Evolutionary conservation across 2,113 vertebrate genomes (phyloP).

Genomic region (Aegithalos caudatus): DNA sequence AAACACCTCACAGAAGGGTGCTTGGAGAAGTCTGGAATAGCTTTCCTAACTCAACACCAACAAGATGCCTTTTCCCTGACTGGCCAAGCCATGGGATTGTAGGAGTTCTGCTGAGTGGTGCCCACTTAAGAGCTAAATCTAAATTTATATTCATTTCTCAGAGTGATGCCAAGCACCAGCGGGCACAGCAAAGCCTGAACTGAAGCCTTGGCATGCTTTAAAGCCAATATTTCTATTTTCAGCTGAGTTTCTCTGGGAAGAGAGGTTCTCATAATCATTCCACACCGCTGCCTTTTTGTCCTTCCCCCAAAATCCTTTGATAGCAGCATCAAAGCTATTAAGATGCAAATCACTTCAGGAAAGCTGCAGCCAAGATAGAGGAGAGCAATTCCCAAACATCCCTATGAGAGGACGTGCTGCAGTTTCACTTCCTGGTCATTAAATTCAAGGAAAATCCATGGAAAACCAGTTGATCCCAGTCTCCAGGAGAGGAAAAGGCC

Average conservation of each 20-base stretch:
- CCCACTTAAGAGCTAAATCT: not conserved
- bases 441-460: not conserved
- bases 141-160: not conserved
- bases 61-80: not conserved
- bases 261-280: not conserved
- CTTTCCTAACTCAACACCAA: not conserved
- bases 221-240: not conserved
- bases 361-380: not conserved
- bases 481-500: not conserved
- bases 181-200: not conserved
- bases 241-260: not conserved
- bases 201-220: not conserved
- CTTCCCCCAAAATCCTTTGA: not conserved
- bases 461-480: fast-evolving
- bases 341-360: not conserved
- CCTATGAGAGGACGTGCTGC: fast-evolving
- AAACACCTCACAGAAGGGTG: not conserved
- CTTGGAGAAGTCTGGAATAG: not conserved
- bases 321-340: not conserved
- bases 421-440: not conserved
- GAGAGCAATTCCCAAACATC: not conserved
- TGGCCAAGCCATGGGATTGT: not conserved
- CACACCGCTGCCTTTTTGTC: not conserved
- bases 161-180: not conserved
- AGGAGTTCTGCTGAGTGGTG: not conserved